Conservation (phyloP, 2,797 vertebrate species). For the Octomys mimax region DNA sequence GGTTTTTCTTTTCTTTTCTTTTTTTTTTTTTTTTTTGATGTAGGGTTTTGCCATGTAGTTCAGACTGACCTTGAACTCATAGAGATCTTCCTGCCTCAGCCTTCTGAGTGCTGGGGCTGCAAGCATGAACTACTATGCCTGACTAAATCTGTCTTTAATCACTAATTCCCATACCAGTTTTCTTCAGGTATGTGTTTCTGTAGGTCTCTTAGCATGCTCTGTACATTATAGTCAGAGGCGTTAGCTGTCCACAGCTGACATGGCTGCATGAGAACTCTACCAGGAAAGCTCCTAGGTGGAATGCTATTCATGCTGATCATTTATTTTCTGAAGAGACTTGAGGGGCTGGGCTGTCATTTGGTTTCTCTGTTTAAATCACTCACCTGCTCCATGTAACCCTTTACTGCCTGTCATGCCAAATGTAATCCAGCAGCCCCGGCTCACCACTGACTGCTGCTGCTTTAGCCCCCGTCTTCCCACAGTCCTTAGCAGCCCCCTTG, state of each 20-base stretch:
- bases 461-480: neutral
- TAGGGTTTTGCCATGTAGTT: neutral
- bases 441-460: neutral
- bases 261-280: neutral
- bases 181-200: constrained; percentile 22
- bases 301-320: neutral
- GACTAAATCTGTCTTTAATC: constrained; percentile 5
- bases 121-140: neutral
- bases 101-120: neutral
- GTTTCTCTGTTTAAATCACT: constrained; percentile 57
- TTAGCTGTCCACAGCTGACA: neutral
- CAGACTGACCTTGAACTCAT: neutral
- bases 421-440: neutral
- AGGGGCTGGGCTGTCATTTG: neutral
- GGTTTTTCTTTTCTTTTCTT: neutral
- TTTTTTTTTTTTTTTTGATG: neutral
- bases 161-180: constrained; percentile 14
- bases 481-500: neutral
- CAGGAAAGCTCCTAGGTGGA: constrained; percentile 21
- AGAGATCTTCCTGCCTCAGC: neutral
- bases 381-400: neutral
- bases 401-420: constrained; percentile 14
- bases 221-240: constrained; percentile 22
- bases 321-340: constrained; percentile 50
- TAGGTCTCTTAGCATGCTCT: constrained; percentile 16